Evolutionary conservation across 2,888 invertebrate genomes (phyloP), one percentile per base, ranked within the genome.

Genomic region (Willowsia nigromaculata): DNA sequence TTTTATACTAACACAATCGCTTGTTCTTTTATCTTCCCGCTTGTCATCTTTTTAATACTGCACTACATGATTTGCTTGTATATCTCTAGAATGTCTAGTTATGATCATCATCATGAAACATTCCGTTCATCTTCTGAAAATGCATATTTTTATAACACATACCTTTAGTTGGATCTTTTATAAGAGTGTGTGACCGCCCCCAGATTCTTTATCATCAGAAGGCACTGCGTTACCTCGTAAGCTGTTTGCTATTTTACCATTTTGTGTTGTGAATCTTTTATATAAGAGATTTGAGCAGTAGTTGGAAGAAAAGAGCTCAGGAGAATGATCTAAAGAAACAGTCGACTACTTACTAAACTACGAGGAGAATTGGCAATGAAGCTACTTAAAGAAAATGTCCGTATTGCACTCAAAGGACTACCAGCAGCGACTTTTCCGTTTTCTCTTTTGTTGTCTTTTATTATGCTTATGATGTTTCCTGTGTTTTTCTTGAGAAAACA

Each of bases 401-500:
- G 47, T 85, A 85, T 85, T 85, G 85, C 59, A 59, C 85, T 85
- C 85, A 59, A 40, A 74, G 76, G 85, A 76, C 27, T 53, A 65
- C 65, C 65, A 65, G 1, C 33, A 65, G 9, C 50, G 68, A 74
- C 59, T 13, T 83, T 71, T 83, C 18, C 47, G 22, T 33, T 4
- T 71, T 37, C 65, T 37, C 65, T 22, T 83, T 68, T 68, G 65
- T 62, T 71, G 37, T 62, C 30, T 18, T 62, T 56, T 47, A 47
- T 56, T 76, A 76, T 53, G 53, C 80, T 53, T 33, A 47, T 37
- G 37, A 80, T 33, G 56, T 80, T 53, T 37, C 6, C 7, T 22
- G 2, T 80, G 30, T 56, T 56, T n/a, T 80, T 18, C 33, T 11
- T 56, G 22, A n/a, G 18, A 80, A 27, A 80, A 18, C 56, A 53